These are phyloP conservation scores for Laupala kohalensis DNA, from an alignment of 1,140 invertebrate genomes.

Conservation along the genomic window DNA sequence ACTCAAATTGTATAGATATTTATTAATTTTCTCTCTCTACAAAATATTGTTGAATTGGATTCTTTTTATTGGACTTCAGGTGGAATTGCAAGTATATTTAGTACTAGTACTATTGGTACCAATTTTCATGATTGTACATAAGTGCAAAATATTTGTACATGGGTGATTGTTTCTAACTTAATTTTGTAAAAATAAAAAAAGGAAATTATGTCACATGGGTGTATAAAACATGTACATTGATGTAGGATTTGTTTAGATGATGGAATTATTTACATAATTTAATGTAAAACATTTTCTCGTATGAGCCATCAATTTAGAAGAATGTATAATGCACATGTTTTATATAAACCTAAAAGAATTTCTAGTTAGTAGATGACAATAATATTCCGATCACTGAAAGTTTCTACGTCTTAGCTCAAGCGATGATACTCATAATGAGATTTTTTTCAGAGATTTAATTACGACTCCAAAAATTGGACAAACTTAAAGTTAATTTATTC, in stretches of 20 bases:
- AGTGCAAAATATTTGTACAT: background rate
- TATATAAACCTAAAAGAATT: background rate
- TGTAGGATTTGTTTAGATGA: background rate
- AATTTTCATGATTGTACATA: background rate
- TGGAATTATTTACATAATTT: background rate
- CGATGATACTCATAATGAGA: background rate
- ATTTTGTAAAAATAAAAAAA: background rate
- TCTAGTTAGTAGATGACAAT: background rate
- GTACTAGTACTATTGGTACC: background rate
- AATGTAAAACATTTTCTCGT: background rate
- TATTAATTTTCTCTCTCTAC: background rate
- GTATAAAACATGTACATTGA: background rate
- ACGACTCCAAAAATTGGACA: background rate
- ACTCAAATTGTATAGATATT: background rate
- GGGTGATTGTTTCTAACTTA: background rate
- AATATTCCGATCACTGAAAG: background rate
- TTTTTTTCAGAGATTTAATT: background rate
- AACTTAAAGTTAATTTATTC: background rate
- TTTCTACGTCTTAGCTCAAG: background rate
- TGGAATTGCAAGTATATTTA: too few species aligned
- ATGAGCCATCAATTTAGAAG: too few species aligned
- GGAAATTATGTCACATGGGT: background rate
- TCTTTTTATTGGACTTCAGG: too few species aligned
- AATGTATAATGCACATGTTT: too few species aligned
- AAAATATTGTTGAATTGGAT: too few species aligned